Evolutionary conservation across 1,140 invertebrate species (phyloP).

Genomic region (silkworm (Bombyx mori)): ASM3026992v2 NC_085117.1:17575501-17576000

Average conservation of each 20-base stretch:
- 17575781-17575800: slow-evolving; percentile 12
- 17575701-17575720: slow-evolving; percentile 62
- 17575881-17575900: too few species aligned
- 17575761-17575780: slow-evolving; percentile 63
- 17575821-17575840: not conserved
- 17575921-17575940: too few species aligned
- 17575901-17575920: too few species aligned
- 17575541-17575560: slow-evolving; percentile 1
- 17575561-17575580: slow-evolving; percentile 42
- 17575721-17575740: slow-evolving; percentile 55
- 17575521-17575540: not conserved
- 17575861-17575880: too few species aligned
- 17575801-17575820: not conserved
- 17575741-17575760: slow-evolving; percentile 62
- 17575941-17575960: too few species aligned
- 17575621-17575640: slow-evolving; percentile 54
- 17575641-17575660: slow-evolving; percentile 64
- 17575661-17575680: slow-evolving; percentile 54
- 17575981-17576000: too few species aligned
- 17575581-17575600: slow-evolving; percentile 64
- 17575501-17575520: too few species aligned
- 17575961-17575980: too few species aligned
- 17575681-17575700: slow-evolving; percentile 60
- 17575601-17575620: slow-evolving; percentile 62
- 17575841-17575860: too few species aligned